Base-by-base conservation (phyloP, 2,113 vertebrate species). In the Myiozetetes cayanensis region DNA sequence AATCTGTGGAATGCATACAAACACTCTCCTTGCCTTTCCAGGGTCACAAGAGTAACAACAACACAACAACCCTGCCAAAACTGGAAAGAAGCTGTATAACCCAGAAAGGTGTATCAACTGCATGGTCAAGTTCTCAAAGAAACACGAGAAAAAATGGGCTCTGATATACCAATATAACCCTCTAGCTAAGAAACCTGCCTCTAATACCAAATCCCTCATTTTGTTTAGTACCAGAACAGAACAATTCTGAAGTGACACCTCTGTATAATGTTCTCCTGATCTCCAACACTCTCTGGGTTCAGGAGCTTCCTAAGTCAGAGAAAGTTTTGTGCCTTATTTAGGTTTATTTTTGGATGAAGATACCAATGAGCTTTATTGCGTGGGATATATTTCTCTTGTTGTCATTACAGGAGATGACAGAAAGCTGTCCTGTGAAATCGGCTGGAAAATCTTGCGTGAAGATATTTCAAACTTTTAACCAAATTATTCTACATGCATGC, bases 1-100 rank as follows among this genome's bases (percentile, higher is more conserved):
- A 61, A 92, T 35, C 58, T 81, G 55, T 73, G 84, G 73, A 95
- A 95, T 59, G 86, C 81, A 85, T 87, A 56, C 31, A 87, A 93
- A 93, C 76, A 79, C 14, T 82, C 68, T 82, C 66, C 47, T 89
- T 89, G 66, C 41, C 37, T 81, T 81, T 77, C 21, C 73, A 78
- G 93, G 74, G 93, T 96, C 87, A 94, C 52, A 46, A n/a, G 8
- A 85, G 52, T 49, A 71, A 87, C 31, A 87, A 53, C 12, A 56
- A 25, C 25, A 89, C 31, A 87, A 50, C 14, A 52, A 28, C 22
- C 87, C 87, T 58, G 91, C 25, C 41, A 28, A 81, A 94, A 94
- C 73, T 66, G 41, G 91, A 94, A 89, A 89, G 56, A 94, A 89
- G 89, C 84, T 68, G 77, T 85, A 67, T 44, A 82, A 30, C 21